Conservation (phyloP, 1,140 invertebrate genomes). For the Lucilia cuprina region DNA sequence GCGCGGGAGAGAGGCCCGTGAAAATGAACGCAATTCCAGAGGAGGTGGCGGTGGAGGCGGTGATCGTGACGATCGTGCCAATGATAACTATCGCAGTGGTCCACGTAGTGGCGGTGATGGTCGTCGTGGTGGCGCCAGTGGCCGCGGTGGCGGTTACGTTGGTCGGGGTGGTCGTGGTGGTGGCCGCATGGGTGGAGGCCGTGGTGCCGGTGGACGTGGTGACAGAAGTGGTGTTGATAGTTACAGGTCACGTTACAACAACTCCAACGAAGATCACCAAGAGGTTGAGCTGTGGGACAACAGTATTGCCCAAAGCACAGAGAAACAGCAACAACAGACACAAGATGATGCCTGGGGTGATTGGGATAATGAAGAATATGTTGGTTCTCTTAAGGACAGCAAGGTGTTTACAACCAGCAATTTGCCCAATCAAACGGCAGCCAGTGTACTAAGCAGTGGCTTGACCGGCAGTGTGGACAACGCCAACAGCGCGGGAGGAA, state of each 20-base stretch:
- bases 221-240: constrained; percentile 65
- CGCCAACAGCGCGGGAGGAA: constrained; percentile 37
- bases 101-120: constrained; percentile 61
- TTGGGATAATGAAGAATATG: constrained; percentile 95
- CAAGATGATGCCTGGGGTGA: constrained; percentile 67
- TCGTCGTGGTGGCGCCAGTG: constrained; percentile 60
- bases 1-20: constrained; percentile 60
- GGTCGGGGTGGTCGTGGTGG: constrained; percentile 64
- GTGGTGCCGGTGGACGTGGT: constrained; percentile 68
- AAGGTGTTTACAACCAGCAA: constrained; percentile 89
- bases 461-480: constrained; percentile 36
- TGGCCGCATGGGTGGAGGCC: constrained; percentile 65
- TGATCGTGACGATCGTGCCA: constrained; percentile 61
- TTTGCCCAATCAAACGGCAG: constrained; percentile 51
- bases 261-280: constrained; percentile 60
- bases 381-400: constrained; percentile 90
- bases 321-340: constrained; percentile 55
- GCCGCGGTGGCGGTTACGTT: constrained; percentile 64
- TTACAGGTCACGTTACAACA: constrained; percentile 58
- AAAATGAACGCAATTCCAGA: constrained; percentile 61
- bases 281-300: constrained; percentile 66
- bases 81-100: constrained; percentile 63
- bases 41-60: constrained; percentile 66
- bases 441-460: constrained; percentile 50
- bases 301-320: constrained; percentile 57